Percentiles rank a stretch among this genome's conserved stretches.
Evolutionary conservation across 2,113 vertebrate species (phyloP).

Genomic region (Meles meles): DNA sequence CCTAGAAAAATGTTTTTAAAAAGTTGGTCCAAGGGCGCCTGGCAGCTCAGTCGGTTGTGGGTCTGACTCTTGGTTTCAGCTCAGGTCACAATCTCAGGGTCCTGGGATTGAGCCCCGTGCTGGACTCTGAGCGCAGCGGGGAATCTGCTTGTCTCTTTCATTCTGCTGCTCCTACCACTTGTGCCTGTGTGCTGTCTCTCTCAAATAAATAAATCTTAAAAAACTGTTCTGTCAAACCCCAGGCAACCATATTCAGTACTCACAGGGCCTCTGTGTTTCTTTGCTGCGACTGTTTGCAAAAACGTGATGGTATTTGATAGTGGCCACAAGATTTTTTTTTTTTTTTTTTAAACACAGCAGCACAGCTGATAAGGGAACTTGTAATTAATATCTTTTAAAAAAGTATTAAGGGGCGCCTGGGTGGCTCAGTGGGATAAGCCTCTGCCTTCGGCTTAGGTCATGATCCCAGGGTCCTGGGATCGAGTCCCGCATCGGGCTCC

Average conservation of each 20-base stretch:
- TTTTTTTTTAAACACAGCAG: background rate
- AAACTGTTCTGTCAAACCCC: too few species aligned
- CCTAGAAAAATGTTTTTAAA: background rate
- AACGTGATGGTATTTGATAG: background rate
- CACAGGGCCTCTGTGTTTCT: background rate
- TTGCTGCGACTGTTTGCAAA: background rate
- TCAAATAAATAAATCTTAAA: too few species aligned
- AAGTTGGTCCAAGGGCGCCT: background rate
- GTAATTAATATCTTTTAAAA: background rate
- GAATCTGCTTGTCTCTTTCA: too few species aligned
- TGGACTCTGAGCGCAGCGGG: background rate
- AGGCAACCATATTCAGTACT: too few species aligned
- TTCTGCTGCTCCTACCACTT: too few species aligned
- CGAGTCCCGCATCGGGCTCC: too few species aligned
- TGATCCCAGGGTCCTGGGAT: too few species aligned
- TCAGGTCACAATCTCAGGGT: background rate
- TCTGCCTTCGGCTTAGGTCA: too few species aligned
- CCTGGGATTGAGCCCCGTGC: background rate
- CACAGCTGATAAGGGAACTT: background rate
- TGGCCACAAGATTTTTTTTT: background rate
- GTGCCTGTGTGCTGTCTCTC: too few species aligned
- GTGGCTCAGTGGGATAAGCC: too few species aligned
- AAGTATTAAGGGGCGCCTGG: too few species aligned
- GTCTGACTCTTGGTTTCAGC: background rate
- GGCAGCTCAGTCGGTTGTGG: background rate